Conservation (phyloP, 35 echinoderm and acorn worm genomes). For the Hemicentrotus pulcherrimus region DNA sequence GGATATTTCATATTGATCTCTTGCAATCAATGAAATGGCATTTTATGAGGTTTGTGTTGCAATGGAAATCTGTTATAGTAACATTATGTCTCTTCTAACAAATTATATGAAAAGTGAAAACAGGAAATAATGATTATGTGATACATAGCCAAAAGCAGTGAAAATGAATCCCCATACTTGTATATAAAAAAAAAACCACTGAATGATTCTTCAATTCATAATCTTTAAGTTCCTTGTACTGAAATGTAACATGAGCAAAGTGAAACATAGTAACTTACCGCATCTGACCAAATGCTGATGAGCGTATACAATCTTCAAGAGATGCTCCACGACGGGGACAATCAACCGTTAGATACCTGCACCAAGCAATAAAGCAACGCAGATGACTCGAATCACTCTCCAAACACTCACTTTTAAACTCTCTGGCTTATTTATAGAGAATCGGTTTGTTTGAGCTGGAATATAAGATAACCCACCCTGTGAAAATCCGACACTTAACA, state of each 20-base stretch:
- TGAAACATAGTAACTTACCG: background rate
- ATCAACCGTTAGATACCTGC: background rate
- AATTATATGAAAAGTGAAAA: too few species aligned
- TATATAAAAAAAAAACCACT: too few species aligned
- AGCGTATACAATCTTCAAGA: background rate
- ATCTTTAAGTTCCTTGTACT: background rate
- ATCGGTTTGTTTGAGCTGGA: background rate
- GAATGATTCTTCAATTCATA: background rate
- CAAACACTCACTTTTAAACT: background rate
- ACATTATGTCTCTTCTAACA: too few species aligned
- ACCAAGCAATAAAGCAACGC: background rate
- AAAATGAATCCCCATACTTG: too few species aligned
- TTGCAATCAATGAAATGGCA: too few species aligned
- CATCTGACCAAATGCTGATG: background rate
- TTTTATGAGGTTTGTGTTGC: too few species aligned
- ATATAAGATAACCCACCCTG: background rate
- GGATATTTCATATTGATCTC: too few species aligned
- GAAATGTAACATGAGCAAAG: background rate
- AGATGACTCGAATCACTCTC: background rate
- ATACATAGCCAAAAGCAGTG: too few species aligned
- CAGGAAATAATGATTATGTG: too few species aligned
- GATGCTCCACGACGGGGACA: background rate
- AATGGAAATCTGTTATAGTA: too few species aligned
- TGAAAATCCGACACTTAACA: background rate
- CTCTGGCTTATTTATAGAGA: background rate